phyloP scores from a whole-genome alignment of 1,140 invertebrate species.

The Drosophila murphyi region DNA sequence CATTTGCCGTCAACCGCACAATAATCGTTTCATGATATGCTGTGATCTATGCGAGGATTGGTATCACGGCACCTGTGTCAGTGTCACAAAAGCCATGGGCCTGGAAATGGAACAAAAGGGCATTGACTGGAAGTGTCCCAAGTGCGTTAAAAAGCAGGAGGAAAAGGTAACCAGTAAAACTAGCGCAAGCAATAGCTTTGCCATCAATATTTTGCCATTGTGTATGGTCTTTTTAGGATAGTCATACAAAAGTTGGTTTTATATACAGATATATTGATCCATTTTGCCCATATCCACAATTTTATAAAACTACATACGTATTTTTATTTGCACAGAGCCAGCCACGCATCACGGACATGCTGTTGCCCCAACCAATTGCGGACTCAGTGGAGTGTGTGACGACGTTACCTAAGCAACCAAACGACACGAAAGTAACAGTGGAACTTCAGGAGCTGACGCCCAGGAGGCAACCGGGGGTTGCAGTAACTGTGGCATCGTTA shows the following conservation, averaged over 20 bases:
- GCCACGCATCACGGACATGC: slow-evolving; percentile 76
- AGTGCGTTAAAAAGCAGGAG: slow-evolving; percentile 88
- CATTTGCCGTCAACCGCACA: slow-evolving; percentile 97
- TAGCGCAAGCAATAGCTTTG: not conserved
- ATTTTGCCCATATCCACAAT: too few relatives aligned
- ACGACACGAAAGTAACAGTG: slow-evolving; percentile 40
- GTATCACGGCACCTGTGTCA: slow-evolving; percentile 98
- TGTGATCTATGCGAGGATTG: slow-evolving; percentile 98
- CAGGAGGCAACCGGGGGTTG: slow-evolving; percentile 16
- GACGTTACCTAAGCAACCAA: slow-evolving; percentile 33
- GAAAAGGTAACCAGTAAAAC: slow-evolving; percentile 56
- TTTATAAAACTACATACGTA: not conserved
- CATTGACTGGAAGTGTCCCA: slow-evolving; percentile 95
- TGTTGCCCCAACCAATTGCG: slow-evolving; percentile 28
- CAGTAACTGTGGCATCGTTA: slow-evolving; percentile 4
- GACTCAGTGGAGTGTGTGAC: slow-evolving; percentile 10
- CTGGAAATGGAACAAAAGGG: slow-evolving; percentile 95
- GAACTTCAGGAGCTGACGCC: slow-evolving; percentile 16
- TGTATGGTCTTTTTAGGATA: too few relatives aligned
- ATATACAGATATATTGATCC: too few relatives aligned
- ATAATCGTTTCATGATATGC: slow-evolving; percentile 99
- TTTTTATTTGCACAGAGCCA: slow-evolving; percentile 50
- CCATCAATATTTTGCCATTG: not conserved
- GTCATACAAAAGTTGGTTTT: too few relatives aligned
- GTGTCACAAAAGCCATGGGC: slow-evolving; percentile 95